Base-by-base conservation (phyloP, 1,140 invertebrate species). In the Aphis craccivora region DNA sequence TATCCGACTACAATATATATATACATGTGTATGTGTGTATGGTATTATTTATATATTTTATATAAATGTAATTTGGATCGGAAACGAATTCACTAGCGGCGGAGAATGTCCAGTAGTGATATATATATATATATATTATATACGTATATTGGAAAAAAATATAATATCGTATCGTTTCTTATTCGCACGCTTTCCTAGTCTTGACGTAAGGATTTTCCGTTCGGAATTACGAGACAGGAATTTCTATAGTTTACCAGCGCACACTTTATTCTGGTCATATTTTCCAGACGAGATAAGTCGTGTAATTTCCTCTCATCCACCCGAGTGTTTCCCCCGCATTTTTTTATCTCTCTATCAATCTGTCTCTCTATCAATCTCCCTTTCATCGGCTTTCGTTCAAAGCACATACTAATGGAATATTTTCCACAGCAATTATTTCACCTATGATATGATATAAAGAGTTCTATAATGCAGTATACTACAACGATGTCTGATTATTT, bases 381-480 rank as follows among this genome's bases (percentile, higher is more conserved):
- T 76, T 25, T 84, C 23, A 25, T 43, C 83, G 2, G 11, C 37
- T 25, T 43, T 40, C 37, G 4, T 9, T 25, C 45, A 87, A 5
- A 30, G 86, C 45, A n/a, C 86, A 8, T 30, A 8, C 43, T 51
- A 87, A 87, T 51, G 86, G 86, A 87, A 51, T 25, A 87, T 87
- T 87, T 87, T 51, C 45, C 45, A 18, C 45, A 35, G 43, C 86
- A 51, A 87, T 87, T 87, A 87, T 51, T 87, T 87, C 30, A 48
- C 86, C 45, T 87, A 48, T 5, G 40, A 25, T 40, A 23, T 40
- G 11, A 9, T 40, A 2, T 84, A 84, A 25, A 25, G 40, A 84
- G 40, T 40, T n/a, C 5, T 76, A n/a, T 2, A 20, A 14, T 76
- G 30, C 14, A n/a, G 14, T 14, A 1, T 76, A n/a, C 14, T 14